Evolutionary conservation across 1,140 invertebrate genomes (phyloP).

Genomic region (Papilio polytes): DNA sequence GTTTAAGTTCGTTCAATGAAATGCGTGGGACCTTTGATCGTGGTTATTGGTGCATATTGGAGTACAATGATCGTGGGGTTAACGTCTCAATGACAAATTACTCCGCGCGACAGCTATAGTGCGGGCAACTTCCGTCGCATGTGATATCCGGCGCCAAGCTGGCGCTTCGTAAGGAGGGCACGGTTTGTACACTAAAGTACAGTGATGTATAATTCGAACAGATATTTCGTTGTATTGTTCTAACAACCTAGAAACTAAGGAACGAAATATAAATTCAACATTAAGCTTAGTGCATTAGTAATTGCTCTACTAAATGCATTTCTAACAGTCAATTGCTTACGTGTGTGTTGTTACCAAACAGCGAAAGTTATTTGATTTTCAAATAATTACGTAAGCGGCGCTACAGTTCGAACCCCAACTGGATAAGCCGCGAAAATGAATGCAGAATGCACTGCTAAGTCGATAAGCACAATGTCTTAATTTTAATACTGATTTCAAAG

Average conservation of each 20-base stretch:
- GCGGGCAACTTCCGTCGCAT: slow-evolving; percentile 21
- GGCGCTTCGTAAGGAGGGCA: slow-evolving; percentile 23
- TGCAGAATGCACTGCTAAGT: neutral
- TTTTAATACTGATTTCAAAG: too few species aligned
- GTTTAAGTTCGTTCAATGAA: slow-evolving; percentile 30
- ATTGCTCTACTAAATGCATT: too few species aligned
- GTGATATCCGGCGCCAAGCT: slow-evolving; percentile 18
- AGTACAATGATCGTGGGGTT: slow-evolving; percentile 27
- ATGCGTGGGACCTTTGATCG: slow-evolving; percentile 25
- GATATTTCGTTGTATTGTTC: neutral
- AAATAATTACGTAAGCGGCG: neutral
- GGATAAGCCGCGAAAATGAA: neutral
- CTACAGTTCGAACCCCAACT: neutral
- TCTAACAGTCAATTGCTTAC: neutral
- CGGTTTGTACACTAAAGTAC: slow-evolving; percentile 13
- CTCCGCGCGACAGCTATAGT: slow-evolving; percentile 22
- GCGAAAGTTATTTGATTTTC: slow-evolving; percentile 15
- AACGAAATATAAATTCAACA: too few species aligned
- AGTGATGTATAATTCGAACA: neutral
- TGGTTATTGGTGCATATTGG: slow-evolving; percentile 30
- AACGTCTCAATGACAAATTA: slow-evolving; percentile 31
- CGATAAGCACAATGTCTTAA: neutral
- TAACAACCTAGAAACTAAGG: too few species aligned
- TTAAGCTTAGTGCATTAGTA: too few species aligned
- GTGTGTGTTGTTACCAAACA: slow-evolving; percentile 3